Percentiles rank a stretch among this genome's conserved stretches.
These are phyloP conservation scores for Drosophila rufa DNA, from an alignment of 1,140 invertebrate genomes.

Conservation along the genomic window DNA sequence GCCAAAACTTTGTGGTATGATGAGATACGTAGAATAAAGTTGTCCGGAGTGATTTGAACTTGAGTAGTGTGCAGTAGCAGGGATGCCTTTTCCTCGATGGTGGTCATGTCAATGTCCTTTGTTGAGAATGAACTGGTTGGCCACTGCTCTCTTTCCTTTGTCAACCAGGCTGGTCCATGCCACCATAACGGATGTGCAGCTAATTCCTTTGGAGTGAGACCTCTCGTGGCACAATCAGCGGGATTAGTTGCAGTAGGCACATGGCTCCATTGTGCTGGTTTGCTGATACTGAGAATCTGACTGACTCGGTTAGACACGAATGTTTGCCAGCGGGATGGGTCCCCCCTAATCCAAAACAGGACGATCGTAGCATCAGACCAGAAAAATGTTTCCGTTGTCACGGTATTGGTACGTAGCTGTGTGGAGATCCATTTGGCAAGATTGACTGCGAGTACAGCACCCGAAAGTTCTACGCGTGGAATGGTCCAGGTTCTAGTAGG, in stretches of 20 bases:
- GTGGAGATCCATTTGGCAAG: background rate
- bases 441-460: background rate
- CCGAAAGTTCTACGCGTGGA: background rate
- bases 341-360: background rate
- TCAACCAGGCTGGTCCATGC: background rate
- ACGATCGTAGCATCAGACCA: background rate
- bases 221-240: background rate
- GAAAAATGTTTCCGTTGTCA: background rate
- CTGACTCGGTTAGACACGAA: too few species aligned
- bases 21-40: too few species aligned
- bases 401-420: background rate
- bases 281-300: too few species aligned
- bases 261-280: too few species aligned
- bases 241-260: background rate
- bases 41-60: too few species aligned
- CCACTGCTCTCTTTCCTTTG: background rate
- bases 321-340: too few species aligned
- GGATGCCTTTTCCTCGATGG: background rate
- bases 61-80: too few species aligned
- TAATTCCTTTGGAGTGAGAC: background rate
- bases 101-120: background rate
- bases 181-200: background rate
- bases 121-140: background rate
- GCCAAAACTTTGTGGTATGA: too few species aligned
- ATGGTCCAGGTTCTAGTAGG: background rate